Base-by-base conservation (phyloP, 2,888 invertebrate species). In the Temnothorax unifasciatus region DNA sequence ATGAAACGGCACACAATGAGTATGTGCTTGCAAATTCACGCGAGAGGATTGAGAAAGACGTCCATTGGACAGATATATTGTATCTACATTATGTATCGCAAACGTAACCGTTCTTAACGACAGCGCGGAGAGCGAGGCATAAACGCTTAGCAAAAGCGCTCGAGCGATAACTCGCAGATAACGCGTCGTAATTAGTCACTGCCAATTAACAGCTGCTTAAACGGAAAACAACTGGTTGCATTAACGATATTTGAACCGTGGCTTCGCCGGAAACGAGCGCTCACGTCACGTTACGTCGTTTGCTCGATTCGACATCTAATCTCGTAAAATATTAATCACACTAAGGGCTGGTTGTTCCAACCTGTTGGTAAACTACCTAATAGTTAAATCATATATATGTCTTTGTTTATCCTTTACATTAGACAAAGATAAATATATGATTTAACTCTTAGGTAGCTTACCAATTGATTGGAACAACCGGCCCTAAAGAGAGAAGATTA, bases 131-230 rank as follows among this genome's bases (percentile, higher is more conserved):
- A 85, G 82, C 64, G 50, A 82, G 75, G 61, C 63, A 75, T 71
- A 86, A 86, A 79, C 84, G 79, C 76, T 88, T 79, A 75, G 85
- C 76, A 85, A 88, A 86, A 85, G 83, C 76, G 71, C 52, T 71
- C 29, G 68, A 73, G 85, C 88, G 92, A 92, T 90, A 92, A 93
- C 91, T 92, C 83, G 73, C 83, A 89, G 94, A 94, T 94, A 94
- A 93, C 91, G 89, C 90, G 88, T 89, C 89, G 94, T 93, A 95
- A 95, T 95, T 95, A 94, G 95, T 95, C 94, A 94, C 94, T 94
- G 94, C 93, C 94, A 95, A 95, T 95, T 95, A 95, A 94, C 94
- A 94, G 93, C 93, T 93, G 94, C 94, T 94, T 93, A 93, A 93
- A 94, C 93, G 94, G 94, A 94, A 94, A 95, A 94, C 93, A 94